Evolutionary conservation across 2,113 vertebrate genomes (phyloP), one percentile per base, ranked within the genome.

Genomic region (Platichthys stellatus): DNA sequence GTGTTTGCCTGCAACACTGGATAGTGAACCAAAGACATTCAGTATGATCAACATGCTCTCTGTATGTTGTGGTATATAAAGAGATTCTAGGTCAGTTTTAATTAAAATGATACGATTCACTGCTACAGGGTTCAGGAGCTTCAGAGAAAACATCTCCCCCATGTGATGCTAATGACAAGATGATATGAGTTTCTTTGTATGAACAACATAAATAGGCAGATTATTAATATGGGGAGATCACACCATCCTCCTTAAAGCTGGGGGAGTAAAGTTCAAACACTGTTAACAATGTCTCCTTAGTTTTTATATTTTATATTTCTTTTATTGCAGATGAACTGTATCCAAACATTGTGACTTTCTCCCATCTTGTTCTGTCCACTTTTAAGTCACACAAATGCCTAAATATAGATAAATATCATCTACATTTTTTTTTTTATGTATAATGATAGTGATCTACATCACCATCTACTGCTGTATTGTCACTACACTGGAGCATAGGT

Each of bases 21-120:
- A 86, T 67, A 62, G 62, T 49, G 76, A 89, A 90, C 89, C 85
- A 91, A 88, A 92, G 86, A 91, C 66, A 53, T 7, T 59, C 38
- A 68, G 21, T 38, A n/a, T 51, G 45, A 4, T 66, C 4, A 17
- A n/a, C 38, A 13, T 40, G 12, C 58, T 56, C 15, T 40, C 40
- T n/a, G 54, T 40, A 31, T 51, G 63, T 20, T 59, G 9, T 43
- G 2, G 5, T 26, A 2, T 17, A 2, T 53, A 21, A 28, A 58
- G 24, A 26, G 26, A 35, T 20, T 24, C 23, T 4, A 63, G 45
- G 2, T 57, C 26, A 58, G 26, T 40, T 69, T 20, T 7, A 17
- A 21, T 56, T 4, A 13, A 21, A 3, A 10, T 35, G 26, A 49
- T 26, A 24, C 21, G 15, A 62, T 57, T 64, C 5, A 43, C 59